A percentile compares a stretch with the other conserved stretches of the same genome.
Evolutionary conservation across 2,113 vertebrate species (phyloP).

Genomic region (Myotis davidii): DNA sequence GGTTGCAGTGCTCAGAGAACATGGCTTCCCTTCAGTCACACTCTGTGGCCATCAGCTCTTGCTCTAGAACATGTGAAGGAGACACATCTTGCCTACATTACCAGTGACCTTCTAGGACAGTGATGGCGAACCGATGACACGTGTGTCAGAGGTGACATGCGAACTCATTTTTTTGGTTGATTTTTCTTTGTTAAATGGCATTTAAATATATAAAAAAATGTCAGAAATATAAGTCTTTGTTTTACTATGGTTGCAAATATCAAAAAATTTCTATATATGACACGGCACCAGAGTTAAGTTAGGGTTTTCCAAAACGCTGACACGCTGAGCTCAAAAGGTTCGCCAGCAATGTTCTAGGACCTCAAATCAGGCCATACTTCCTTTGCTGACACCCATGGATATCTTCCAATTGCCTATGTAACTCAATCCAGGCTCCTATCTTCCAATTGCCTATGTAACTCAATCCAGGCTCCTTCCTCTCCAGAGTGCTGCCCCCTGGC

Average conservation of each 20-base stretch:
- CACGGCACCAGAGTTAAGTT: no score
- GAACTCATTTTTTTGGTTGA: no score
- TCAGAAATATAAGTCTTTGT: no score
- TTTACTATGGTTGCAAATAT: no score
- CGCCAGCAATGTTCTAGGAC: background rate
- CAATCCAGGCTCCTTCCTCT: background rate
- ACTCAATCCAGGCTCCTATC: background rate
- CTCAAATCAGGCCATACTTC: background rate
- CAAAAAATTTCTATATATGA: no score
- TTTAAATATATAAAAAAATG: no score
- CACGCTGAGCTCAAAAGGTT: no score
- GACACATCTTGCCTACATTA: background rate
- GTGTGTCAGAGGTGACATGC: no score
- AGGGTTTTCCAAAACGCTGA: no score
- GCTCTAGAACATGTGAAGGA: fast-evolving
- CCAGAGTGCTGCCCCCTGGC: background rate
- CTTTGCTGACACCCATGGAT: background rate
- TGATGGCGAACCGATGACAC: no score
- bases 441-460: background rate
- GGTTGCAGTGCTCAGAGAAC: background rate
- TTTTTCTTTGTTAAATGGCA: no score
- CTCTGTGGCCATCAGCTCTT: background rate
- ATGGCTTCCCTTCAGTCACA: background rate
- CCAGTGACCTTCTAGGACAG: background rate
- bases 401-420: background rate